Evolutionary conservation across 2,797 vertebrate species (phyloP), one percentile per base, ranked within the genome.

Genomic region (Tokudaia muenninki): DNA sequence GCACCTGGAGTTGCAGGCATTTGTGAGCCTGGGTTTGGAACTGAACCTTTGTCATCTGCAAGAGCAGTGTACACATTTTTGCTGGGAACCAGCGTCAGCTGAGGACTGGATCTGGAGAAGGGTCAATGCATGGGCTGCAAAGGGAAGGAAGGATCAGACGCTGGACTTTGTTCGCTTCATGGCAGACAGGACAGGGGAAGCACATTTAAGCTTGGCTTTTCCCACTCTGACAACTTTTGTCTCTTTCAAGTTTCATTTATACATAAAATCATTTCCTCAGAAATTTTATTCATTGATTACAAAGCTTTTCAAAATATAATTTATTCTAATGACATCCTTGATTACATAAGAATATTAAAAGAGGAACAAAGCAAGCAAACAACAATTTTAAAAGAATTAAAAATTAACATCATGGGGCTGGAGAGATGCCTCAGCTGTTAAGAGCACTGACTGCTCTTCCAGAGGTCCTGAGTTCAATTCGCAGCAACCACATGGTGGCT

Each of bases 121-220:
- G 11, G 3, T 65, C 1, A 22, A 65, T 4, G 12, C 63, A 12
- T 29, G 63, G 31, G 3, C 63, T 29, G 3, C 4, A 11, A 29
- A 65, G 26, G 11, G 11, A 65, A 65, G 26, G 12, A 31, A 29
- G 63, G 26, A 65, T 29, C 63, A 13, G 26, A 65, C 11, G 34
- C 0, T 5, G 14, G 67, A 70, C 2, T 0, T 70, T 6, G 7
- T n/a, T 70, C 16, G 0, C 6, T 70, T 70, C 16, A 70, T 34
- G 34, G 17, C 16, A 70, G 31, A n/a, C 13, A 1, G 16, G 65
- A 6, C 65, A n/a, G 65, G 16, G 31, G 65, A 70, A 17, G 67
- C 67, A 17, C 67, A 70, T 70, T 16, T 70, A 16, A n/a, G 29
- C 4, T n/a, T 19, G 34, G 67, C 34, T 70, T 70, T 34, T 70